Percentiles rank a stretch among this genome's conserved stretches.
Evolutionary conservation across 2,888 invertebrate species (phyloP).

Genomic region (Ornithoptera alexandrae): DNA sequence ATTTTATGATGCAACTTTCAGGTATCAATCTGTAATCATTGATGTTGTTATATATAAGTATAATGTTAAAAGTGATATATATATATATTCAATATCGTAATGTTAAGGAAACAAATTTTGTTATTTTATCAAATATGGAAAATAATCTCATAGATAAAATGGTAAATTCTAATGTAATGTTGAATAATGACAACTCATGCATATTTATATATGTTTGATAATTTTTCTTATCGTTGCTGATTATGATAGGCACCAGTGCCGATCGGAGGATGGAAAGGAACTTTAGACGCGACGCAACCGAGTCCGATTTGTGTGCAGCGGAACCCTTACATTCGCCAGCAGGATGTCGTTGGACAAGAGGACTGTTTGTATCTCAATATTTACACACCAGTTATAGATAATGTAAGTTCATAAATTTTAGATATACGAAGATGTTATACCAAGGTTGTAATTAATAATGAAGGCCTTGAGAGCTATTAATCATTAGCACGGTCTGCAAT

Average conservation of each 20-base stretch:
- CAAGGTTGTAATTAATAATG: not conserved
- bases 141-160: too few species aligned
- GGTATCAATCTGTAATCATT: too few species aligned
- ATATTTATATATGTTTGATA: too few species aligned
- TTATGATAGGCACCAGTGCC: conserved; percentile 82
- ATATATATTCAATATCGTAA: too few species aligned
- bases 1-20: conserved; percentile 9
- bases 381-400: conserved; percentile 68
- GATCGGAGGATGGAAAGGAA: conserved; percentile 81
- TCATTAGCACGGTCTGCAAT: not conserved
- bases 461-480: not conserved
- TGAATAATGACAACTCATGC: too few species aligned
- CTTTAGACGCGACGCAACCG: conserved; percentile 82
- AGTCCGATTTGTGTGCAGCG: conserved; percentile 88
- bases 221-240: too few species aligned
- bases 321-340: conserved; percentile 83
- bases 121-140: too few species aligned
- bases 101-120: too few species aligned
- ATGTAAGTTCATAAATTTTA: conserved; percentile 44
- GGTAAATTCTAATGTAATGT: too few species aligned
- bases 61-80: too few species aligned
- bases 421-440: not conserved
- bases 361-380: conserved; percentile 92
- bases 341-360: conserved; percentile 85
- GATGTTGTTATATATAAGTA: too few species aligned